These are phyloP conservation scores for Tichodroma muraria DNA, from an alignment of 2,113 vertebrate species.

Conservation along the genomic window DNA sequence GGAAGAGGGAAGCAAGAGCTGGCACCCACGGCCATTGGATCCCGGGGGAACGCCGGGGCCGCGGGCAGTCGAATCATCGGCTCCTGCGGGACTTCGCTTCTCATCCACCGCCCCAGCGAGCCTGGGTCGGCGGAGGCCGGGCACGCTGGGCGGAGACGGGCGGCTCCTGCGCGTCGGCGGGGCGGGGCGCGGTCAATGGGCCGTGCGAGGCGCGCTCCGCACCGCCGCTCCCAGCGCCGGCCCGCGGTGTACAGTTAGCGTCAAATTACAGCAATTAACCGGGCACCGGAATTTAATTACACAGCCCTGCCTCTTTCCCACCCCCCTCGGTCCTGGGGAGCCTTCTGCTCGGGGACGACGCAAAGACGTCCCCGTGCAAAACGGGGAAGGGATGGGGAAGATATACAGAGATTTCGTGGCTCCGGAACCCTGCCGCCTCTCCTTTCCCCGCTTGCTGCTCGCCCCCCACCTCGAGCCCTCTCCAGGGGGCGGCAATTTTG, in stretches of 20 bases:
- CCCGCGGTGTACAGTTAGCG: slow-evolving; percentile 19
- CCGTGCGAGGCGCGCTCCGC: slow-evolving; percentile 13
- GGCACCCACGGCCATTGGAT: background rate
- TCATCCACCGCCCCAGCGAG: background rate
- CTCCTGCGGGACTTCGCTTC: background rate
- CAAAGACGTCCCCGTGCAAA: background rate
- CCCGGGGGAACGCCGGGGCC: background rate
- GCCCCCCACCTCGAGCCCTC: background rate
- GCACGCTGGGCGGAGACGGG: background rate
- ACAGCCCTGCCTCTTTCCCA: background rate
- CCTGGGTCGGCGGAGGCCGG: background rate
- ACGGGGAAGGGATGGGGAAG: background rate
- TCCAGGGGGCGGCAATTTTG: background rate
- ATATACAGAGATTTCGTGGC: background rate
- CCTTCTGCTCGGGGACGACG: background rate
- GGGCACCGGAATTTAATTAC: slow-evolving; percentile 27
- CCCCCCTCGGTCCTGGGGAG: background rate
- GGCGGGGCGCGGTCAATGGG: slow-evolving; percentile 14
- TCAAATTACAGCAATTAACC: slow-evolving; percentile 55
- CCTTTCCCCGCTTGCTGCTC: background rate
- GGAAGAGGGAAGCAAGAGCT: background rate
- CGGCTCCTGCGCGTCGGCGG: background rate
- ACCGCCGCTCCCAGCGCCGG: background rate
- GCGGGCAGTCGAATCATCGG: background rate
- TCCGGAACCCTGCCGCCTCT: background rate